phyloP scores from a whole-genome alignment of 2,888 invertebrate genomes.

The Eupithecia dodoneata region DNA sequence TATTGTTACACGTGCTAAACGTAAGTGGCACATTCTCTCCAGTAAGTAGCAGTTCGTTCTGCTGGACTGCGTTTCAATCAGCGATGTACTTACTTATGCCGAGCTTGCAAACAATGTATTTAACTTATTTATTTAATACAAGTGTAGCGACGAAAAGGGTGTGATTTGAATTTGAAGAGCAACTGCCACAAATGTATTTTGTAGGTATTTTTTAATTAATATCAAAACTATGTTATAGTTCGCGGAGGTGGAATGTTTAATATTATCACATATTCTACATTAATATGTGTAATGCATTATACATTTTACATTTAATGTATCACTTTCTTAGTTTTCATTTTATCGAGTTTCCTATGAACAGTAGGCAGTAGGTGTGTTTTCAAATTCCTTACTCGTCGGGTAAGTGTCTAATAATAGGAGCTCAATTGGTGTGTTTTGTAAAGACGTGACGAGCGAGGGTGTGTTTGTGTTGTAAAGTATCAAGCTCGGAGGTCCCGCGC shows the following conservation, averaged over 20 bases:
- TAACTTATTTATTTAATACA: background rate
- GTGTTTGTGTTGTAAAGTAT: background rate
- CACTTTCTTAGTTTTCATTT: background rate
- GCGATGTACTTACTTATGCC: background rate
- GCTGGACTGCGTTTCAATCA: background rate
- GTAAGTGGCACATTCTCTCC: background rate
- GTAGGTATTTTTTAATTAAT: no score
- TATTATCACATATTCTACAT: no score
- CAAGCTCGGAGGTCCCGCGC: background rate
- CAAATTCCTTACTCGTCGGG: background rate
- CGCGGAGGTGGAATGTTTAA: no score
- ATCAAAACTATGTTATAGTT: no score
- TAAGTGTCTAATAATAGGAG: background rate
- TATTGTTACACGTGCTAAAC: conserved; percentile 1
- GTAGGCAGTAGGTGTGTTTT: background rate
- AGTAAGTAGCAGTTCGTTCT: background rate
- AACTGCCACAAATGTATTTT: no score
- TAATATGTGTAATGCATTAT: no score
- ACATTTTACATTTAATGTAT: no score
- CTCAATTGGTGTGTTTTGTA: background rate
- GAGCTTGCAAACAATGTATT: background rate
- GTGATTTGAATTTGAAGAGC: background rate
- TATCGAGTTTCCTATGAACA: background rate
- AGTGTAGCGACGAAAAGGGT: background rate
- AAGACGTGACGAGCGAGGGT: background rate